A percentile compares a stretch with the other conserved stretches of the same genome.
Evolutionary conservation across 2,797 vertebrate genomes (phyloP).

Genomic region (Argya squamiceps): DNA sequence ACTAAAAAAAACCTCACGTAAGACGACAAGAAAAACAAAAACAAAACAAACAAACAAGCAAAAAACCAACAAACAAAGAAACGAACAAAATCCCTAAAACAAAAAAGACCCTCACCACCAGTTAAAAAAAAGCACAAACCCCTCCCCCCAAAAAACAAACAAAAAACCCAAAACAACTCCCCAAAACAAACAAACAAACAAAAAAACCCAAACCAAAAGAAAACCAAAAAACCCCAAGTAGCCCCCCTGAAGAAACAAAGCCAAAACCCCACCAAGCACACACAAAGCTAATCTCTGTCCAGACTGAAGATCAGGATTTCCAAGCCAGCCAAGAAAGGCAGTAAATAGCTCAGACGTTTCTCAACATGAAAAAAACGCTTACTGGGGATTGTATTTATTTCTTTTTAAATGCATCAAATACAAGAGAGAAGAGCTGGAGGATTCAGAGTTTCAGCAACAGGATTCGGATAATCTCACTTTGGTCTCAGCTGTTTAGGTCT

Average conservation of each 20-base stretch:
- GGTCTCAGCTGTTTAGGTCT: neutral
- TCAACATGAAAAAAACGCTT: neutral
- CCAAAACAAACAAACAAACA: neutral
- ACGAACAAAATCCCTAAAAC: neutral
- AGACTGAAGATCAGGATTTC: slow-evolving; percentile 57
- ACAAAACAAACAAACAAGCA: no score
- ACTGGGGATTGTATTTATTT: neutral
- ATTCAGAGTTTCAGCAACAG: neutral
- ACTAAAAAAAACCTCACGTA: fast-evolving
- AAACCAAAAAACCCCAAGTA: neutral
- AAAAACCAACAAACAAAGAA: no score
- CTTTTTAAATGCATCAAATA: neutral
- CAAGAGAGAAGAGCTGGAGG: neutral
- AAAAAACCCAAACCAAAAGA: neutral
- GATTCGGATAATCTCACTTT: slow-evolving; percentile 14
- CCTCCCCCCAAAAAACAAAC: no score
- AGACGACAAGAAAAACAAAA: fast-evolving
- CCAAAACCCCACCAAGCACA: neutral
- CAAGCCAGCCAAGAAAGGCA: neutral
- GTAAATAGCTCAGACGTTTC: slow-evolving; percentile 14
- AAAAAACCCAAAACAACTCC: no score
- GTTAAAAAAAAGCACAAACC: fast-evolving
- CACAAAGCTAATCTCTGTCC: slow-evolving; percentile 44
- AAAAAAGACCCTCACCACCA: no score
- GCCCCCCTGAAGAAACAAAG: no score